Conservation (phyloP, 37 sponge, comb jelly and placozoan species). For the Haliclona indistincta region DNA sequence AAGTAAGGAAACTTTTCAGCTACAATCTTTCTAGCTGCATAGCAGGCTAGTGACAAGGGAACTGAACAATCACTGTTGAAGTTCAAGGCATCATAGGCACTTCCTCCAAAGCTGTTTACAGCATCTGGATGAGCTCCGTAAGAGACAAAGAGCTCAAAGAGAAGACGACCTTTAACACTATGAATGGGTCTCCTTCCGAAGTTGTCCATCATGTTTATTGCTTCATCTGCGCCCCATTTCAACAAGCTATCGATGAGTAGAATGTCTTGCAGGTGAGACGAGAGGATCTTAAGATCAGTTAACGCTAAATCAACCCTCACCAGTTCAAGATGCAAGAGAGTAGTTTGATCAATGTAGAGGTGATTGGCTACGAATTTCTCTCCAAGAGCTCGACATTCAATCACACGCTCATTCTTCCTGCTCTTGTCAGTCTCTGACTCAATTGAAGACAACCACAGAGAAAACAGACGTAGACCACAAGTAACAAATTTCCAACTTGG, state of each 20-base stretch:
- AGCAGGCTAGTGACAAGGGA: neutral
- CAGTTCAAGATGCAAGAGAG: neutral
- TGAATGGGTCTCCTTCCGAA: neutral
- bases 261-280: neutral
- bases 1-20: neutral
- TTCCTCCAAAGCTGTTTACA: neutral
- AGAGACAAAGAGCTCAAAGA: neutral
- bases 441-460: no score
- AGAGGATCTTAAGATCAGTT: neutral
- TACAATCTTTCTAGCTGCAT: neutral
- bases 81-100: neutral
- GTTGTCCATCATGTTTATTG: no score
- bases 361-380: neutral
- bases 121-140: conserved; percentile 15
- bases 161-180: conserved; percentile 20
- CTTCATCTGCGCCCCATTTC: conserved; percentile 4
- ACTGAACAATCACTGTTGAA: neutral
- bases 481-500: no score
- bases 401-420: no score
- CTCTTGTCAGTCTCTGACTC: no score
- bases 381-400: neutral
- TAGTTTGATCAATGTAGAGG: neutral
- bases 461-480: no score
- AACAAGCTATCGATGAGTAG: neutral
- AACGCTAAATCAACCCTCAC: no score